Base-by-base conservation (phyloP, 2,113 vertebrate species). In the Leptobrachium ailaonicum region DNA sequence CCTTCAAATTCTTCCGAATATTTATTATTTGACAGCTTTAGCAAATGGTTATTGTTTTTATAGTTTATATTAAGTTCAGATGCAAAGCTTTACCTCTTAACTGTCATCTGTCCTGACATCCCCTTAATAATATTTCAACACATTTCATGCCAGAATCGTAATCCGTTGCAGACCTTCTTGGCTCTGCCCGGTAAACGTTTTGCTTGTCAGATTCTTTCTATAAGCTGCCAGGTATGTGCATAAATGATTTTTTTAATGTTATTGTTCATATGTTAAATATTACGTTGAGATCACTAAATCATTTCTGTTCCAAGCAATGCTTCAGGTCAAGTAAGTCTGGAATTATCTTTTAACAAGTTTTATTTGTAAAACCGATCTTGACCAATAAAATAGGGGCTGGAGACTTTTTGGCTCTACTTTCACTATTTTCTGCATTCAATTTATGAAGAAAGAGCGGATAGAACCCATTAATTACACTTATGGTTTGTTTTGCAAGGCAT, bases 221-320 rank as follows among this genome's bases (percentile, higher is more conserved):
- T 32, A 63, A 45, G 10, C 58, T 47, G 58, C 43, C 73, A 64
- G 9, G 32, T 40, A 43, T n/a, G 58, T 47, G 45, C 40, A 63
- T 75, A 75, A 64, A 75, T 64, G 73, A 64, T 41, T 58, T 63
- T 54, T 20, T 9, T 9, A 44, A 60, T 73, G 71, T 60, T 41
- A 42, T 41, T 32, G 54, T 2, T 13, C 12, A 41, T 60, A 41
- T 62, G 71, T 42, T 72, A 56, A 72, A 56, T 45, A 62, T 73
- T 56, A 56, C 8, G 40, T 58, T 54, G 20, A 73, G 53, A 73
- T 41, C 54, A n/a, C 32, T 72, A 72, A 72, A 56, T 2, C 20
- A 4, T 64, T 64, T 2, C n/a, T 2, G 1, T 40, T 64, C 62
- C 6, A 64, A 64, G 32, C 62, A 64, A 64, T 32, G 5, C 56